Evolutionary conservation across 1,140 invertebrate species (phyloP).

Genomic region (Sweltsa coloradensis): DNA sequence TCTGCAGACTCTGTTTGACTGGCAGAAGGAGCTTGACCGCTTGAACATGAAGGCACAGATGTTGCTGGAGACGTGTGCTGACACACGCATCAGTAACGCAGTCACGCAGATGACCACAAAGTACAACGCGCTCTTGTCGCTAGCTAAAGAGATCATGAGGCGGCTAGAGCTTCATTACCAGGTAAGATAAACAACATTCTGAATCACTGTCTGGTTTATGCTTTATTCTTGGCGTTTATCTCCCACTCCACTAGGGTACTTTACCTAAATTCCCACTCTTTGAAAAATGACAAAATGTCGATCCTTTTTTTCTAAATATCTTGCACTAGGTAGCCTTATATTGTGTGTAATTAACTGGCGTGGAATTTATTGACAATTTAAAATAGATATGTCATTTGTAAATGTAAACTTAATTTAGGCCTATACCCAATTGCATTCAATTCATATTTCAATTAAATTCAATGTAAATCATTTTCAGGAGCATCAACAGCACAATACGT

Average conservation of each 20-base stretch:
- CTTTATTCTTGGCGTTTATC: too few relatives aligned
- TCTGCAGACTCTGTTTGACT: conserved; percentile 82
- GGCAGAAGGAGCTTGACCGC: conserved; percentile 83
- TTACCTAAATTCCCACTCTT: too few relatives aligned
- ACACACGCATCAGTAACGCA: conserved; percentile 85
- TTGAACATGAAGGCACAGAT: conserved; percentile 77
- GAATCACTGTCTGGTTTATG: too few relatives aligned
- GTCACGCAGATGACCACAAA: conserved; percentile 89
- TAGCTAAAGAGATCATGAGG: conserved; percentile 88
- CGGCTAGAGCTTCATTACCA: conserved; percentile 82
- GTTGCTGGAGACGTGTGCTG: conserved; percentile 80
- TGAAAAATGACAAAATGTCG: too few relatives aligned
- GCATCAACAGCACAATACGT: conserved; percentile 76
- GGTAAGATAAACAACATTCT: too few relatives aligned
- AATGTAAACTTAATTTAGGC: conserved; percentile 4
- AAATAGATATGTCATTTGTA: neutral
- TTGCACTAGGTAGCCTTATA: too few relatives aligned
- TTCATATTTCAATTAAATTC: conserved; percentile 8
- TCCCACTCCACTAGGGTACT: too few relatives aligned
- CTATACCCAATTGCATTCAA: conserved; percentile 13
- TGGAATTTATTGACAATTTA: conserved; percentile 9
- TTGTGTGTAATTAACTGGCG: conserved; percentile 11
- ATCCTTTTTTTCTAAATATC: too few relatives aligned
- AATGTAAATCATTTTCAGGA: conserved; percentile 40
- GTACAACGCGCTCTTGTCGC: conserved; percentile 80